A percentile compares a stretch with the other conserved stretches of the same genome.
phyloP scores from a whole-genome alignment of 1,140 invertebrate species.

The Drosophila subobscura region DNA sequence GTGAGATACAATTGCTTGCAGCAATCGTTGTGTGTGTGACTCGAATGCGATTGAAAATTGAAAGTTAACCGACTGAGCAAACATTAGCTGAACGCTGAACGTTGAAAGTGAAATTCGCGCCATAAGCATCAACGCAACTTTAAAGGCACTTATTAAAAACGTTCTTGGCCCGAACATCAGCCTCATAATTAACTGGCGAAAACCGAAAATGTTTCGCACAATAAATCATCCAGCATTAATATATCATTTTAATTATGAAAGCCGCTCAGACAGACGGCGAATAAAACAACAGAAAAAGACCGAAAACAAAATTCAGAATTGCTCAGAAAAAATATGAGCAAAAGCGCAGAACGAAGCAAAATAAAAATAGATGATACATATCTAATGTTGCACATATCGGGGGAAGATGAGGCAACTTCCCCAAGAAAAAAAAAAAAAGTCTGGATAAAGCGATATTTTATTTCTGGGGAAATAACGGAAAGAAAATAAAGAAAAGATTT shows the following conservation, averaged over 20 bases:
- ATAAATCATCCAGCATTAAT: slow-evolving; percentile 57
- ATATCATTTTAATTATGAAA: slow-evolving; percentile 63
- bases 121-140: not conserved
- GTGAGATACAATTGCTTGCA: slow-evolving; percentile 9
- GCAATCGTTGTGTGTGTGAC: slow-evolving; percentile 8
- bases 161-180: slow-evolving; percentile 57
- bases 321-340: not conserved
- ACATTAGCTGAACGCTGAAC: slow-evolving; percentile 33
- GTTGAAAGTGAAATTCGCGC: slow-evolving; percentile 26
- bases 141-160: slow-evolving; percentile 18
- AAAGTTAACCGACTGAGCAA: slow-evolving; percentile 35
- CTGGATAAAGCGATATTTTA: no score
- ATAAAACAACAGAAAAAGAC: slow-evolving; percentile 8
- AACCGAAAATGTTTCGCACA: slow-evolving; percentile 52
- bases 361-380: no score
- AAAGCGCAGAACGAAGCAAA: not conserved
- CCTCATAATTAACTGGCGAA: slow-evolving; percentile 33
- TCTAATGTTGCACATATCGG: no score
- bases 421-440: not conserved
- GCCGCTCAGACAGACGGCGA: slow-evolving; percentile 13
- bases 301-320: not conserved
- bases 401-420: no score
- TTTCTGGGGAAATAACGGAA: no score
- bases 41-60: slow-evolving; percentile 41
- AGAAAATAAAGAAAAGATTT: no score